Conservation (phyloP, 2,888 invertebrate genomes). For the Chymomyza fuscimana region DNA sequence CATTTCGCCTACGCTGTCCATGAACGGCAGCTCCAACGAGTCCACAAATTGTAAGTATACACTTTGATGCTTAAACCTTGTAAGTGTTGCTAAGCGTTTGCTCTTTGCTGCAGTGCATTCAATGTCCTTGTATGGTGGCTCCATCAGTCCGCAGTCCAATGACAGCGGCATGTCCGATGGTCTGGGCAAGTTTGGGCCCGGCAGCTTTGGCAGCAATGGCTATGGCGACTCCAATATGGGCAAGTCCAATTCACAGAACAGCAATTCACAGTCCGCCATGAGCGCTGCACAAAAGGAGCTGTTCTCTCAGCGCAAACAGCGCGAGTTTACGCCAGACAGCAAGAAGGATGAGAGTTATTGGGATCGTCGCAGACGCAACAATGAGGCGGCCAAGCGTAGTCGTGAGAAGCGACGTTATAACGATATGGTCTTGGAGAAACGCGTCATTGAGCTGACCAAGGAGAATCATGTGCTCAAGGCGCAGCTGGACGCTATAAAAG, state of each 20-base stretch:
- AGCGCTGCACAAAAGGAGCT: constrained; percentile 86
- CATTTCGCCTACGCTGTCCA: constrained; percentile 81
- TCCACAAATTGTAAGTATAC: constrained; percentile 71
- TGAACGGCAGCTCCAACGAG: constrained; percentile 77
- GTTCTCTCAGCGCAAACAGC: constrained; percentile 94
- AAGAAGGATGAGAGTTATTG: constrained; percentile 98
- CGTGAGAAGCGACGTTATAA: constrained; percentile 97
- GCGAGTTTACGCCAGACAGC: constrained; percentile 97
- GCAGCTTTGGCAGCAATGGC: constrained; percentile 37
- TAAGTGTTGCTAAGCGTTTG: constrained; percentile 1
- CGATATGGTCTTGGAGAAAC: constrained; percentile 96
- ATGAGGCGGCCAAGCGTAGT: constrained; percentile 97
- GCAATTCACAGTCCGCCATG: constrained; percentile 48
- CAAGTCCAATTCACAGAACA: constrained; percentile 62
- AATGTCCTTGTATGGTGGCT: constrained; percentile 75
- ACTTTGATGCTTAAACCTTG: not conserved
- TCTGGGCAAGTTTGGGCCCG: constrained; percentile 47
- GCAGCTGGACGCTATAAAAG: constrained; percentile 94
- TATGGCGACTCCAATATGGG: constrained; percentile 45
- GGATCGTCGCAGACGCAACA: constrained; percentile 97
- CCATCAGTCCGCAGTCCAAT: constrained; percentile 78
- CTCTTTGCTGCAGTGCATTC: constrained; percentile 62
- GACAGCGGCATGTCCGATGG: constrained; percentile 79
- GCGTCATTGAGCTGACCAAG: constrained; percentile 95
- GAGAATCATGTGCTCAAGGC: constrained; percentile 97